These are phyloP conservation scores for Macrosteles quadrilineatus DNA, from an alignment of 1,140 invertebrate genomes.

Conservation along the genomic window DNA sequence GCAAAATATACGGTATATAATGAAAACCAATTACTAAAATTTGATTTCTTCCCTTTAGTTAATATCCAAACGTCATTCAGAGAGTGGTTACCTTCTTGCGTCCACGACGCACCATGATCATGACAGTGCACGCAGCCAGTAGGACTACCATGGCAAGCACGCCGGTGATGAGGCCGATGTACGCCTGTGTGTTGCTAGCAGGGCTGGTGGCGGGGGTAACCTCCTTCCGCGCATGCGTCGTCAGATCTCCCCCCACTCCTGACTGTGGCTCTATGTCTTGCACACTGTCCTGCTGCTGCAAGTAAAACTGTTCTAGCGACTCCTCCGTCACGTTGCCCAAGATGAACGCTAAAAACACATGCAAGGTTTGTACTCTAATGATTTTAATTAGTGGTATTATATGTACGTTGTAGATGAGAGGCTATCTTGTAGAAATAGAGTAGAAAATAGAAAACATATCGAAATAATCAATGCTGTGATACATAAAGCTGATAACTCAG, in stretches of 20 bases:
- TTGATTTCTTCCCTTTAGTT: too few species aligned
- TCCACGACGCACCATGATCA: slow-evolving; percentile 70
- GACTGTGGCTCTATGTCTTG: slow-evolving; percentile 44
- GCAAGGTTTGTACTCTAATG: slow-evolving; percentile 1
- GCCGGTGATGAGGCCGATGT: slow-evolving; percentile 79
- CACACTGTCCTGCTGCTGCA: slow-evolving; percentile 45
- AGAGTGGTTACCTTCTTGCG: slow-evolving; percentile 57
- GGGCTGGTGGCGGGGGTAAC: slow-evolving; percentile 61
- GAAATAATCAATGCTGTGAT: too few species aligned
- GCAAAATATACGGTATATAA: too few species aligned
- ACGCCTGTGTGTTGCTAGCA: slow-evolving; percentile 64
- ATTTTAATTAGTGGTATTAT: too few species aligned
- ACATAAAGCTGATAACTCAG: too few species aligned
- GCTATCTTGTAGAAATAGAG: too few species aligned
- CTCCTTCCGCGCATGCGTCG: slow-evolving; percentile 50
- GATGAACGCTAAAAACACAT: slow-evolving; percentile 45
- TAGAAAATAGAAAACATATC: too few species aligned
- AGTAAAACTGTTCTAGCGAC: slow-evolving; percentile 52
- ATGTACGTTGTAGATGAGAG: too few species aligned
- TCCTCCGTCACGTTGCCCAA: slow-evolving; percentile 53
- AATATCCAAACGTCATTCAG: too few species aligned
- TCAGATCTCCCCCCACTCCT: slow-evolving; percentile 48
- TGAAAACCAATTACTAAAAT: too few species aligned
- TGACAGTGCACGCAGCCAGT: slow-evolving; percentile 65
- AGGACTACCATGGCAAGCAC: slow-evolving; percentile 69